A percentile compares a stretch with the other conserved stretches of the same genome.
Evolutionary conservation across 2,888 invertebrate genomes (phyloP).

Genomic region (Nephrotoma guestfalica): DNA sequence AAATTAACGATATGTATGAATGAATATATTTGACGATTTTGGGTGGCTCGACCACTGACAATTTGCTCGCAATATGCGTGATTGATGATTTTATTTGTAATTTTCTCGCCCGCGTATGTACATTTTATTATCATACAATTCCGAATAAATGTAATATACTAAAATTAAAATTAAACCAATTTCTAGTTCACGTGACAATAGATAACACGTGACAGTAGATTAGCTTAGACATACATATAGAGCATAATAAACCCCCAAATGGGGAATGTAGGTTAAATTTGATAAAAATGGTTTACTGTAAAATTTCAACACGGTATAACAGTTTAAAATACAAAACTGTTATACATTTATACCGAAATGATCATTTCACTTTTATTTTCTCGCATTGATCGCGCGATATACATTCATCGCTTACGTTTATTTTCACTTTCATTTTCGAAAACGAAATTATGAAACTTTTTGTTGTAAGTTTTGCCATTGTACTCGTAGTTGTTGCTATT

Average conservation of each 20-base stretch:
- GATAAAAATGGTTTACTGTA: not conserved
- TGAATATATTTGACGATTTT: not conserved
- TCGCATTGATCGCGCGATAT: not conserved
- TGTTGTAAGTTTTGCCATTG: not conserved
- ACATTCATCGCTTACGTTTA: not conserved
- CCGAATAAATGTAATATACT: not conserved
- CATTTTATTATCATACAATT: not conserved
- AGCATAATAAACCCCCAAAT: not conserved
- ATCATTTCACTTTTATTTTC: not conserved
- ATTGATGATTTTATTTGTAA: no score
- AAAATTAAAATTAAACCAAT: not conserved
- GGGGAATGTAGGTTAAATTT: not conserved
- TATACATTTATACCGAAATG: not conserved
- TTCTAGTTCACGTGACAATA: not conserved
- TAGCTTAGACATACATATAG: not conserved
- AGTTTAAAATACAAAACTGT: not conserved
- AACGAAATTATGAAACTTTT: not conserved
- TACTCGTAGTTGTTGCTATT: not conserved
- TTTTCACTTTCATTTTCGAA: not conserved
- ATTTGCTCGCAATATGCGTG: no score
- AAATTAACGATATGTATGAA: no score
- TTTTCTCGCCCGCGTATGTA: no score
- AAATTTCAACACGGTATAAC: not conserved
- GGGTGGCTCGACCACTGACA: no score
- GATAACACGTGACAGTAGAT: not conserved